These are phyloP conservation scores for Archilochus colubris DNA, from an alignment of 2,113 vertebrate genomes.

Conservation along the genomic window DNA sequence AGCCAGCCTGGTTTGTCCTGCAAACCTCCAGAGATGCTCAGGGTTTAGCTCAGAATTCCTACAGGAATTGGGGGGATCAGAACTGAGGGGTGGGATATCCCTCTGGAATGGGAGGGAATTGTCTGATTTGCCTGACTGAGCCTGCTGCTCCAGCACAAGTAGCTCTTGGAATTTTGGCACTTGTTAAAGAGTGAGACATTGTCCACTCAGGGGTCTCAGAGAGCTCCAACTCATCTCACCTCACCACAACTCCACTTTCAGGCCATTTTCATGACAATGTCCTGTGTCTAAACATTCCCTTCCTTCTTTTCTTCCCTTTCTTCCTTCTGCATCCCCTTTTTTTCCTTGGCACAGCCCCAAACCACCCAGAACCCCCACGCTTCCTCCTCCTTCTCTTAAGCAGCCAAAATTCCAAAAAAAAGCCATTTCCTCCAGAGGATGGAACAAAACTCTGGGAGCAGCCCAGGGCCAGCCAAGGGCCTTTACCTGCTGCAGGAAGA, in stretches of 20 bases:
- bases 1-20: neutral
- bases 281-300: neutral
- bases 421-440: neutral
- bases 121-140: neutral
- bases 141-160: neutral
- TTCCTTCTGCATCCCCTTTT: neutral
- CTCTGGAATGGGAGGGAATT: neutral
- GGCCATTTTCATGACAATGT: neutral
- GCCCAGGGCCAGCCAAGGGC: constrained; percentile 44
- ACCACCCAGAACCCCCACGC: neutral
- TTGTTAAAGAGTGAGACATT: neutral
- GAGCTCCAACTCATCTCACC: neutral
- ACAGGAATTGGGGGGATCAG: neutral
- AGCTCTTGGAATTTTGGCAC: neutral
- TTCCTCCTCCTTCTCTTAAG: neutral
- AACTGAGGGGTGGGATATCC: neutral
- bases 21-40: neutral
- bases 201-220: neutral
- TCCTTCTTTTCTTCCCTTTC: neutral
- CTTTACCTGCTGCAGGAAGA: constrained; percentile 96
- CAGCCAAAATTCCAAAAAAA: neutral
- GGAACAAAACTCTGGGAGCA: constrained; percentile 29
- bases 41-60: neutral
- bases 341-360: neutral
- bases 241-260: neutral